Base-by-base conservation (phyloP, 2,113 vertebrate genomes). In the Sterna hirundo region DNA sequence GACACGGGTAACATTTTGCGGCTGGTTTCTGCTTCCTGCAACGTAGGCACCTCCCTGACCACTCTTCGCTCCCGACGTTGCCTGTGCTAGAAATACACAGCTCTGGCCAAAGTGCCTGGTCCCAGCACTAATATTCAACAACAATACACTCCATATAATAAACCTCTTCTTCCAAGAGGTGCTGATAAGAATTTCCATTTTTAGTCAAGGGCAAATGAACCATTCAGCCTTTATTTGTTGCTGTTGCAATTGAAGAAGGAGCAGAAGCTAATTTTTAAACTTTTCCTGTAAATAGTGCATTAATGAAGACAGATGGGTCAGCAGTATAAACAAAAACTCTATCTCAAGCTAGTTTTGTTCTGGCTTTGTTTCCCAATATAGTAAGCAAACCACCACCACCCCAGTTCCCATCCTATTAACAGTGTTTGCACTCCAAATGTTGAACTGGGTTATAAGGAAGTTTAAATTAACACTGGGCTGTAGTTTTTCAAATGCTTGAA, bases 361-460 rank as follows among this genome's bases (percentile, higher is more conserved):
- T 96, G 96, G 92, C 83, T 97, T 97, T 97, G 96, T 90, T 97
- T 96, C 98, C 97, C 96, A 98, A 98, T 99, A 98, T 98, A 99
- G 98, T 68, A 97, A 98, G 98, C 94, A 97, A 97, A 91, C 62
- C 86, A 66, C 34, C 71, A 88, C 70, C 93, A 54, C 93, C 92
- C 88, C 10, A 1, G 95, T 97, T 98, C 96, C 96, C 96, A 97
- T 96, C 96, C 96, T 94, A 96, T 95, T 98, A 98, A 96, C 97
- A 78, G 94, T 57, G 94, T 84, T 91, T 92, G 82, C 96, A 95
- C 96, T 98, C 96, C 97, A 97, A 96, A 96, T 81, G 88, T 95
- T 86, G 97, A 96, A 96, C 97, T 77, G 96, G 89, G 91, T 96
- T 94, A 86, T 97, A 97, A 98, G 98, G 97, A 98, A 98, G 98